Base-by-base conservation (phyloP, 2,113 vertebrate genomes). In the Sisor rabdophorus region DNA sequence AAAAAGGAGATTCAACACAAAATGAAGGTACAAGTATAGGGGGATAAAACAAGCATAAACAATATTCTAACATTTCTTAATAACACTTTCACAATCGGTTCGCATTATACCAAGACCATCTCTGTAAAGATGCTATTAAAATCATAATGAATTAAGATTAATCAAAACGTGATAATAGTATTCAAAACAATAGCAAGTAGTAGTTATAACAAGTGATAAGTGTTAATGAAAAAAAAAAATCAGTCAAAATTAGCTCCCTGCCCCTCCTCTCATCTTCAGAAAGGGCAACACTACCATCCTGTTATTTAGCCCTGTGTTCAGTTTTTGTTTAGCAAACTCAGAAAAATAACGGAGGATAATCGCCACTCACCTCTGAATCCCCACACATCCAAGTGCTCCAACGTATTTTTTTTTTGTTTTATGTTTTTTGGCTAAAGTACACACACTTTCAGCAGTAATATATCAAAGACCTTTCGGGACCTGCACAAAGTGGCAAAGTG, bases 1-100 rank as follows among this genome's bases (percentile, higher is more conserved):
- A 90, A 92, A 68, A 90, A 91, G 87, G 87, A 91, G 88, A 90
- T 89, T 88, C 88, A 91, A 92, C 89, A 91, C 90, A 91, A 90
- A 89, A 91, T 84, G 87, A 89, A 88, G 86, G 88, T 90, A 93
- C 89, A 92, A 89, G 87, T 90, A 84, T 86, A 83, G 81, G 84
- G 84, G 54, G 47, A 67, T 79, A 73, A 86, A 88, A 86, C 83
- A 91, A 90, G 87, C 87, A 88, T 89, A 88, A 91, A 90, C 86
- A 90, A 88, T 89, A 88, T 83, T 89, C 89, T 91, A 92, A 88
- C 87, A 89, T 89, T 84, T 90, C 82, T 87, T 88, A 90, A 89
- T 85, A 90, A 87, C 88, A 91, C 86, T 89, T 89, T 89, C 90
- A 91, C 88, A 88, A 89, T 89, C 86, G 90, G 88, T 89, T 86